Evolutionary conservation across 2,113 vertebrate genomes (phyloP), one percentile per base, ranked within the genome.

Genomic region (Paratilapia polleni): DNA sequence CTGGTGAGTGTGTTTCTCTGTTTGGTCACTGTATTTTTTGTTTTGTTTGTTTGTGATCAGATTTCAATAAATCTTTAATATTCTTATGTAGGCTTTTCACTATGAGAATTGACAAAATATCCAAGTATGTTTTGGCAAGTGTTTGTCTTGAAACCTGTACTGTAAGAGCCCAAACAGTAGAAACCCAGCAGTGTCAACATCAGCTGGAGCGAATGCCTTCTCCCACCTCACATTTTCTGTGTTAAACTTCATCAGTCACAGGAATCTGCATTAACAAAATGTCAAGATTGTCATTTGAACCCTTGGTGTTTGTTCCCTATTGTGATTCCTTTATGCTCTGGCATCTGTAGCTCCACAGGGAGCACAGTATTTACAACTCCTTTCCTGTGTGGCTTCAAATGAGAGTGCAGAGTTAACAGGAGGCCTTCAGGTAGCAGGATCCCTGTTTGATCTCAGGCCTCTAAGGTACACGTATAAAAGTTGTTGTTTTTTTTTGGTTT

Each of bases 1-100:
- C 80, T 78, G 57, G 17, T 15, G 14, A 60, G 1, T 31, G 17
- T 76, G 60, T 83, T 78, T 87, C 78, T 60, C 47, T 56, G 26
- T 85, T 54, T 19, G 9, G 4, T 82, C 34, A 38, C 36, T 49
- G 9, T 59, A 36, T 62, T n/a, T n/a, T n/a, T n/a, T n/a, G n/a
- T n/a, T n/a, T n/a, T n/a, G n/a, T n/a, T 66, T 73, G n/a, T 81
- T 63, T 83, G 49, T 89, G 20, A 52, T 80, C 34, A 7, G 7
- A 54, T 85, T 52, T 19, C 31, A 92, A 93, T 94, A 93, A 93
- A 93, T 80, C 20, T 88, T 79, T 80, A 15, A 85, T 81, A 43
- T 47, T 83, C 38, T 70, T 9, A 7, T 52, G 10, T 73, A 73
- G 6, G 8, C 12, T 36, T 66, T 77, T 70, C 63, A 78, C 28